Base-by-base conservation (phyloP, 2,888 invertebrate genomes). In the Cheilosia vernalis region DNA sequence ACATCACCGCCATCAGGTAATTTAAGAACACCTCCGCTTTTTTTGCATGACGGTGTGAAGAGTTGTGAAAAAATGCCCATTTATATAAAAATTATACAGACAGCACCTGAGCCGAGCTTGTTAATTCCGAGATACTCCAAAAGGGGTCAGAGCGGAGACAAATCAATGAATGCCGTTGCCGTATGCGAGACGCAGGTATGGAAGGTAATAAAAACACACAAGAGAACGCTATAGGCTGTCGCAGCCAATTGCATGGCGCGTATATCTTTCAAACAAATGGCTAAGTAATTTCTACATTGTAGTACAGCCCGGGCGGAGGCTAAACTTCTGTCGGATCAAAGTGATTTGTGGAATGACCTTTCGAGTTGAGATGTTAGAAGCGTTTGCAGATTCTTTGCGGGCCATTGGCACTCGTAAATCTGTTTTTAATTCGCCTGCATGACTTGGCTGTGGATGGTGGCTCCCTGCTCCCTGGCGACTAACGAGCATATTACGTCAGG, bases 1-100 rank as follows among this genome's bases (percentile, higher is more conserved):
- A 85, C 55, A 47, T 30, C 66, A 66, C 66, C 44, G 19, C 19
- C 13, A 4, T 4, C 42, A 24, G 56, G 72, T 80, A 60, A 76
- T 85, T 80, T 80, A 85, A 77, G 66, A 85, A 85, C 85, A 85
- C 85, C 85, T 85, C 85, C 85, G 80, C 79, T 55, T 51, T 47
- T 79, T 80, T 80, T 80, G 80, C 80, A 79, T 79, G 79, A 55
- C 72, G 58, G 55, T 56, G 56, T 78, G 44, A 83, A 61, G 55
- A 63, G 24, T 63, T 42, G 37, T 37, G 51, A 72, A 81, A 81
- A 77, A 85, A 81, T 84, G 83, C 63, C 83, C 79, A 84, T 79
- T 84, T 78, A 73, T 63, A 58, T 17, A 64, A 49, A 53, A 15
- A 53, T 58, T 69, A 78, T 70, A 70, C 19, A 64, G 76, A 80